Percentiles rank a stretch among this genome's conserved stretches.
Evolutionary conservation across 1,140 invertebrate species (phyloP).

Genomic region (Microplitis demolitor): DNA sequence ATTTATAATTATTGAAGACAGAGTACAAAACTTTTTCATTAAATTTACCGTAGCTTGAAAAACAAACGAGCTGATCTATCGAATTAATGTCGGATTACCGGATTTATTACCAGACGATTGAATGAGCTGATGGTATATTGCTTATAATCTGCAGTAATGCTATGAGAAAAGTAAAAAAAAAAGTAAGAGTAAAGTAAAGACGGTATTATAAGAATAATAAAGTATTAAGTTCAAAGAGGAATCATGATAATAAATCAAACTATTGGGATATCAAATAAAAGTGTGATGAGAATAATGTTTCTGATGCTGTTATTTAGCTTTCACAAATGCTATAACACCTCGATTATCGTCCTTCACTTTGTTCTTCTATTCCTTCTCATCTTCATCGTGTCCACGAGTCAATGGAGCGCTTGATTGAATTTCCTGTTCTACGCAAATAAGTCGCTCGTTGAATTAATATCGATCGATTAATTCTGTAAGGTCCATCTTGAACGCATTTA

Average conservation of each 20-base stretch:
- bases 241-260: not conserved
- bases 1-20: not conserved
- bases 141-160: conserved; percentile 6
- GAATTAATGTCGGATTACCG: conserved; percentile 7
- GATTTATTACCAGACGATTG: conserved; percentile 8
- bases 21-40: not conserved
- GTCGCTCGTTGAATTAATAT: conserved; percentile 34
- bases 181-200: not conserved
- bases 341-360: conserved; percentile 6
- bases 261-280: not conserved
- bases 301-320: not conserved
- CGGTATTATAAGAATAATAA: not conserved
- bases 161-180: no score
- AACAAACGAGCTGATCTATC: not conserved
- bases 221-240: not conserved
- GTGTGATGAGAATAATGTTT: not conserved
- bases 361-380: not conserved
- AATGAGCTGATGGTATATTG: not conserved
- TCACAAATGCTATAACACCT: not conserved
- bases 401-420: conserved; percentile 34
- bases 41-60: not conserved
- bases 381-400: conserved; percentile 17
- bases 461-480: conserved; percentile 17
- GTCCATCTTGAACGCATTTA: not conserved
- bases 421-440: conserved; percentile 30